phyloP scores from a whole-genome alignment of 2,113 vertebrate species.

The Nesoenas mayeri region DNA sequence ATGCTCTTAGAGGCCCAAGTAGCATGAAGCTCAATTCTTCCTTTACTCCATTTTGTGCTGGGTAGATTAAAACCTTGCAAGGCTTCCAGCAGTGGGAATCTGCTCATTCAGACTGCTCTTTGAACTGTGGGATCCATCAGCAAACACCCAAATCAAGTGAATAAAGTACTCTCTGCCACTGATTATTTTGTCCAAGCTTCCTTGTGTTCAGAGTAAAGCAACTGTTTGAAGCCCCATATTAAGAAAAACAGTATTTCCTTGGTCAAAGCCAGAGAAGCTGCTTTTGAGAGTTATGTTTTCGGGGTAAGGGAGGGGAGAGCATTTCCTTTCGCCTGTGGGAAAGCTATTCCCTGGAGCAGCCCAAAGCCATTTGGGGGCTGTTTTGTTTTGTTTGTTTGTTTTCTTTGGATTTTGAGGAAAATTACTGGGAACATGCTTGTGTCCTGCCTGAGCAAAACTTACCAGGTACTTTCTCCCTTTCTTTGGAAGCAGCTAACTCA shows the following conservation, averaged over 20 bases:
- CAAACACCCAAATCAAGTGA: background rate
- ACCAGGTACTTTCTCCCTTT: background rate
- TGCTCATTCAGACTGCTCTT: background rate
- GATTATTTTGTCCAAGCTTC: background rate
- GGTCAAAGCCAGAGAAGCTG: background rate
- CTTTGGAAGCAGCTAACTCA: background rate
- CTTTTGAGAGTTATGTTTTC: background rate
- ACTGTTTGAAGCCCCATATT: background rate
- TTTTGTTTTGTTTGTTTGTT: background rate
- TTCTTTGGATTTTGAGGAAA: background rate
- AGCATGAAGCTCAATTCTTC: background rate
- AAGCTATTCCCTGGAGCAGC: conserved; percentile 9
- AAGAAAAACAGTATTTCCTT: background rate
- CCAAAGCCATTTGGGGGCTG: background rate
- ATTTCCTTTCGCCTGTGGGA: conserved; percentile 34
- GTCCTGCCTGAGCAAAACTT: background rate
- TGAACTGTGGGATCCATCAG: background rate
- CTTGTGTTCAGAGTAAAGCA: background rate
- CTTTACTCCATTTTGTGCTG: background rate
- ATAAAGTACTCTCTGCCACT: background rate
- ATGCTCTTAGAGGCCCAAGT: background rate
- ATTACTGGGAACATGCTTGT: background rate
- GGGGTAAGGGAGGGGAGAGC: background rate
- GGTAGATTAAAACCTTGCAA: background rate
- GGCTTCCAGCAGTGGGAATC: background rate